phyloP scores from a whole-genome alignment of 2,797 vertebrate species.

The Masticophis lateralis region DNA sequence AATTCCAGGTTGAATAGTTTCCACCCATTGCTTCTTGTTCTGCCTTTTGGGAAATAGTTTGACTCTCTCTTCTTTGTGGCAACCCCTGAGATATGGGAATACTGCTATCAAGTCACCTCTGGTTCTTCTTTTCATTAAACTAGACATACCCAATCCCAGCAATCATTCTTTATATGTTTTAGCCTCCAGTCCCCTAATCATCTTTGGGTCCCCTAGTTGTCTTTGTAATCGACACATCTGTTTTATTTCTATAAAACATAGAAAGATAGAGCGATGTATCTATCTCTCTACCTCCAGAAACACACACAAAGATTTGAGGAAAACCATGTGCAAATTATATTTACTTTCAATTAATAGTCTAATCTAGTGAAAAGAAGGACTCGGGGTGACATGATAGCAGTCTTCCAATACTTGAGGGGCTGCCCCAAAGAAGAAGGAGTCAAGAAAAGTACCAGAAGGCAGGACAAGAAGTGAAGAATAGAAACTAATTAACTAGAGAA shows the following conservation, averaged over 20 bases:
- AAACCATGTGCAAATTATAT: background rate
- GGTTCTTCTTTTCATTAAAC: no score
- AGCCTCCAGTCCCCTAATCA: no score
- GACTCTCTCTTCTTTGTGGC: no score
- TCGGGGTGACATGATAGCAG: background rate
- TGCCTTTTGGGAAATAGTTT: no score
- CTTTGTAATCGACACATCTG: background rate
- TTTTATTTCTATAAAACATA: no score
- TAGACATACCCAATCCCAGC: no score
- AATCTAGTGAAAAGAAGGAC: background rate
- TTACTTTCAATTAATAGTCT: background rate
- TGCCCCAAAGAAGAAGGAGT: background rate
- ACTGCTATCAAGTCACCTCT: no score
- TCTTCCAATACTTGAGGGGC: background rate
- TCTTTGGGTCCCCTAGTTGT: no score
- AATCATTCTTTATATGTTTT: background rate
- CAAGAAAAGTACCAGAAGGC: background rate
- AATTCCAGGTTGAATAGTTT: no score
- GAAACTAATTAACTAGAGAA: background rate
- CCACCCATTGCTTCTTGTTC: no score
- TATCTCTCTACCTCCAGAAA: background rate
- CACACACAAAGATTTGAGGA: background rate
- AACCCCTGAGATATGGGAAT: no score
- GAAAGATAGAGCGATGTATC: background rate
- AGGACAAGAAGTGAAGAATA: background rate